phyloP scores from a whole-genome alignment of 2,797 vertebrate genomes.

The Tamandua tetradactyla region DNA sequence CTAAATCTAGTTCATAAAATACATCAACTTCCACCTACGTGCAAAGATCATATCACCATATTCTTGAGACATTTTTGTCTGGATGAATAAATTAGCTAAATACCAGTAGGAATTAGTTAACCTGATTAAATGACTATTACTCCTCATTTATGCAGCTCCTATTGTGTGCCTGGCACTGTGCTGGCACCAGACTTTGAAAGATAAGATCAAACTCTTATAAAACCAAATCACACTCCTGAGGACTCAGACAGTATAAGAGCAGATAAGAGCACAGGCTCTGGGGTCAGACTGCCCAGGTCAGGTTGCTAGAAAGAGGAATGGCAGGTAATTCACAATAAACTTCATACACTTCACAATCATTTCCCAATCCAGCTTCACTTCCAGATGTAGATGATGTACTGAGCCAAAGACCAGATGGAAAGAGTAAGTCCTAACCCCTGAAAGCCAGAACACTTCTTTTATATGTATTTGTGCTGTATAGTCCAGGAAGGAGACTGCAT shows the following conservation, averaged over 20 bases:
- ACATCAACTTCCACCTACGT: neutral
- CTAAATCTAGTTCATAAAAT: neutral
- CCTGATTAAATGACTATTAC: constrained; percentile 12
- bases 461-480: neutral
- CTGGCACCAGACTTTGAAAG: constrained; percentile 47
- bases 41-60: constrained; percentile 44
- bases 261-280: neutral
- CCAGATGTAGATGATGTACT: constrained; percentile 15
- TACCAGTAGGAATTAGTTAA: constrained; percentile 18
- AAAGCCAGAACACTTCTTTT: neutral
- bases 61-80: constrained; percentile 46
- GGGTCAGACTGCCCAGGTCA: constrained; percentile 11
- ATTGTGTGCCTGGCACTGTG: constrained; percentile 32
- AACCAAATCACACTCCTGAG: constrained; percentile 21
- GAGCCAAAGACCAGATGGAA: constrained; percentile 39
- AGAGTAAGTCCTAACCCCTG: neutral
- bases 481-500: neutral
- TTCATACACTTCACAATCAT: neutral
- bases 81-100: constrained; percentile 36
- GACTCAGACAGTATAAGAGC: neutral
- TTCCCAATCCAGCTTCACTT: constrained; percentile 15
- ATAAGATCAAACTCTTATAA: constrained; percentile 65
- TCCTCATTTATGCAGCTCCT: constrained; percentile 35
- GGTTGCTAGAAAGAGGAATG: constrained; percentile 35
- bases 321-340: constrained; percentile 26